phyloP scores from a whole-genome alignment of 2,888 invertebrate genomes.

The Microplitis manilae region DNA sequence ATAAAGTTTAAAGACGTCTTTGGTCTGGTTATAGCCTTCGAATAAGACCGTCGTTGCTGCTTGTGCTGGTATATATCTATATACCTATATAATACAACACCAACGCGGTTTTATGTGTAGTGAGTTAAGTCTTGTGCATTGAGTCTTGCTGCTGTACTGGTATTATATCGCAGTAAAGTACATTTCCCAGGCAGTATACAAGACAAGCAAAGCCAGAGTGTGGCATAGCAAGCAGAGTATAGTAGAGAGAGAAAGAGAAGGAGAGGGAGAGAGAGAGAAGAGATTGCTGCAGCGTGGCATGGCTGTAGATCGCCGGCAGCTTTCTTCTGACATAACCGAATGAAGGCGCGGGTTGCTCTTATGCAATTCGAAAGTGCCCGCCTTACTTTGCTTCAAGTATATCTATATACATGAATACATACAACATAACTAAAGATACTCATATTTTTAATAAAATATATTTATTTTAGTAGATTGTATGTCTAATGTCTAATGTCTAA shows the following conservation, averaged over 20 bases:
- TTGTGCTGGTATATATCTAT: not conserved
- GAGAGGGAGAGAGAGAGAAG: not conserved
- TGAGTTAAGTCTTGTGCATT: slow-evolving; percentile 23
- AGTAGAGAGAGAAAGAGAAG: not conserved
- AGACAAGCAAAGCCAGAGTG: not conserved
- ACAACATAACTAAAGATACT: slow-evolving; percentile 35
- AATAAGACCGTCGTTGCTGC: slow-evolving; percentile 19
- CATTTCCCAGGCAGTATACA: slow-evolving; percentile 48
- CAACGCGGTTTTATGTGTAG: slow-evolving; percentile 34
- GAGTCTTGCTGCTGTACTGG: slow-evolving; percentile 14
- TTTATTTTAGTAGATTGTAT: not conserved
- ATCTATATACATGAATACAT: not conserved
- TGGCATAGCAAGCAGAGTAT: not conserved
- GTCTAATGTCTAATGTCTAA: not conserved
- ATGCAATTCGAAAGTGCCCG: slow-evolving; percentile 72
- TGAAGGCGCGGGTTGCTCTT: slow-evolving; percentile 69
- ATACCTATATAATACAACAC: slow-evolving; percentile 5
- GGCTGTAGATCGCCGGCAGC: slow-evolving; percentile 58
- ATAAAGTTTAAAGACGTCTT: slow-evolving; percentile 53
- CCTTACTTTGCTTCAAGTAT: slow-evolving; percentile 67
- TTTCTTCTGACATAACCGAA: slow-evolving; percentile 72
- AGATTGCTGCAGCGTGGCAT: slow-evolving; percentile 12
- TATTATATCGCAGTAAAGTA: slow-evolving; percentile 13
- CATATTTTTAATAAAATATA: slow-evolving; percentile 8
- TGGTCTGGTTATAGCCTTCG: slow-evolving; percentile 39